Evolutionary conservation across 1,140 invertebrate species (phyloP).

Genomic region (Gonioctena quinquepunctata): DNA sequence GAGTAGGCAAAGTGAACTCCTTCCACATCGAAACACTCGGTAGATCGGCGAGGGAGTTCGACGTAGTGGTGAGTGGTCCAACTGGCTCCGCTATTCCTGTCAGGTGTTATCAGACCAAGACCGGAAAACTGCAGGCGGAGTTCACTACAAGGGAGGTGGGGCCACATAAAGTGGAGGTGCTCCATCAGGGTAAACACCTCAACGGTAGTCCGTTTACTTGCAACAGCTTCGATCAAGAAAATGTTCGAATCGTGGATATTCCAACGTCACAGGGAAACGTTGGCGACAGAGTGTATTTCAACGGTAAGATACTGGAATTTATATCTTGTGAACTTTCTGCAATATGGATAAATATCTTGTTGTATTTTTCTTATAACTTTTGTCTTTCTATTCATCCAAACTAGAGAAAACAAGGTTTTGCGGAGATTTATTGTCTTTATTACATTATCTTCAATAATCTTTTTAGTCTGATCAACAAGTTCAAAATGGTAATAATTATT

Average conservation of each 20-base stretch:
- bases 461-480: too few relatives aligned
- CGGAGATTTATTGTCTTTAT: too few relatives aligned
- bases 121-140: conserved; percentile 89
- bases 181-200: conserved; percentile 88
- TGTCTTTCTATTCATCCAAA: too few relatives aligned
- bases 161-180: conserved; percentile 76
- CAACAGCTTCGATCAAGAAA: conserved; percentile 86
- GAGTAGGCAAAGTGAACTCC: conserved; percentile 76
- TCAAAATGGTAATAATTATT: too few relatives aligned
- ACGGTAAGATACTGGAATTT: conserved; percentile 69
- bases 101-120: conserved; percentile 93
- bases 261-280: conserved; percentile 79
- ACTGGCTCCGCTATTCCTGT: conserved; percentile 90
- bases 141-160: conserved; percentile 82
- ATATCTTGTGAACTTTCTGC: too few relatives aligned
- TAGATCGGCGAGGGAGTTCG: conserved; percentile 83
- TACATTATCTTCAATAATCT: too few relatives aligned
- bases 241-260: conserved; percentile 65
- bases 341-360: too few relatives aligned
- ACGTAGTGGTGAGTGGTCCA: conserved; percentile 87
- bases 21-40: conserved; percentile 90
- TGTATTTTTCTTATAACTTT: too few relatives aligned
- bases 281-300: conserved; percentile 82
- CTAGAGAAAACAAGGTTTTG: too few relatives aligned
- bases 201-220: conserved; percentile 95